Evolutionary conservation across 2,888 invertebrate species (phyloP), one percentile per base, ranked within the genome.

Genomic region (Himalopsyche kuldschensis): DNA sequence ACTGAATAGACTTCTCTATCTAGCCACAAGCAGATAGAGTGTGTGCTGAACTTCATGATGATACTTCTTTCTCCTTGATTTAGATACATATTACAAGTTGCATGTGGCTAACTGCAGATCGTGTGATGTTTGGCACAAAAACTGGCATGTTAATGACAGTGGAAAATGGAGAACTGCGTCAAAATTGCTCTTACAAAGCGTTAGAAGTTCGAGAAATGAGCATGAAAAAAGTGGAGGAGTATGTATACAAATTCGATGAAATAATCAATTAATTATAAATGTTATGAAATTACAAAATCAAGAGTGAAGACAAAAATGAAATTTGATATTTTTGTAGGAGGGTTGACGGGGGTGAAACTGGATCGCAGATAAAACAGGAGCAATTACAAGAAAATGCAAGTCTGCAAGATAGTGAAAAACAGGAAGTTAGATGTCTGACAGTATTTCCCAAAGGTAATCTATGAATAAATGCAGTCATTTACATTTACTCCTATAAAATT

Each of bases 121-220:
- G 96, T 79, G 92, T 98, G n/a, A 90, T 97, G 86, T 94, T 95
- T 76, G 98, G 98, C 1, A 97, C 97, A 0, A 92, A 93, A 82
- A 94, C 93, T 84, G 97, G 97, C 31, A 91, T 94, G 86, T 91
- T 98, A 55, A 92, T 97, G 88, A 91, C 97, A 84, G 93, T 98
- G 82, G 98, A 98, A 89, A 95, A 95, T 87, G 97, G 97, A 0
- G 98, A 98, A 87, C 89, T 97, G 78, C 95, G 96, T 86, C 93
- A 93, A 69, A 91, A 91, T 87, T 92, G 92, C 87, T 89, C 94
- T 0, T 95, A 94, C 88, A 91, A 91, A 84, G 95, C 95, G 0
- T 87, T 89, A 4, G 94, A 95, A 41, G 91, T 94, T 8, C 88
- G 88, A 5, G 91, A 93, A 55, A 93, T 95, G 89, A 93, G 94